These are phyloP conservation scores for Chlorops oryzae DNA, from an alignment of 1,140 invertebrate species.

Conservation along the genomic window DNA sequence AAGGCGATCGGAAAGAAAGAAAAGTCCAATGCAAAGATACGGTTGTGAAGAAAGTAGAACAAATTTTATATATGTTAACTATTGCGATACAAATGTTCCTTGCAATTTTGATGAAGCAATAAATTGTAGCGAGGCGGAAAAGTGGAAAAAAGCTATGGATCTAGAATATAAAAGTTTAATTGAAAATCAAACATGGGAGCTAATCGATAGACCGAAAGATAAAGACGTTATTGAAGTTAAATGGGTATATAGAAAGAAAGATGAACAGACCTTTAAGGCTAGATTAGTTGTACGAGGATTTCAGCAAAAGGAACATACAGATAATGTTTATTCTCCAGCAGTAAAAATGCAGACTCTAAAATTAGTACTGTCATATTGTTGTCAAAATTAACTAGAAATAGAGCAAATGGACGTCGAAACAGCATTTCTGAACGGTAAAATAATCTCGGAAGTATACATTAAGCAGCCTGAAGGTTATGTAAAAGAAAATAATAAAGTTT, in stretches of 20 bases:
- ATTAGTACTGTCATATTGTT: slow-evolving; percentile 38
- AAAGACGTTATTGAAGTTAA: no score
- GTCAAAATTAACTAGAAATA: slow-evolving; percentile 24
- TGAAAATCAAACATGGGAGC: slow-evolving; percentile 41
- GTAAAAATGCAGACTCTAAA: slow-evolving; percentile 33
- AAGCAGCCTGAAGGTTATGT: slow-evolving; percentile 42
- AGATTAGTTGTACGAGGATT: slow-evolving; percentile 44
- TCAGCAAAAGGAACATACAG: slow-evolving; percentile 29
- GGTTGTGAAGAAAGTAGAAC: slow-evolving; percentile 20
- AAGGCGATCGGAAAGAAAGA: slow-evolving; percentile 5
- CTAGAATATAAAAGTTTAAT: no score
- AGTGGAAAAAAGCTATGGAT: slow-evolving; percentile 45
- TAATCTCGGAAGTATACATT: no score
- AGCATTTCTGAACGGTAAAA: no score
- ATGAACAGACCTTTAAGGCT: slow-evolving; percentile 11
- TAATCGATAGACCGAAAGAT: slow-evolving; percentile 33
- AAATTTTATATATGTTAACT: slow-evolving; percentile 38
- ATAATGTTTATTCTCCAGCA: slow-evolving; percentile 22
- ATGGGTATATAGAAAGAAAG: slow-evolving; percentile 39
- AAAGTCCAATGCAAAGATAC: slow-evolving; percentile 23
- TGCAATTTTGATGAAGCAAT: slow-evolving; percentile 34
- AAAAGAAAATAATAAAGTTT: slow-evolving; percentile 18
- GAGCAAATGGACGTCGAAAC: no score
- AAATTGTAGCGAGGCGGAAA: slow-evolving; percentile 18
- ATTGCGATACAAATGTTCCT: slow-evolving; percentile 31